Evolutionary conservation across 2,888 invertebrate genomes (phyloP).

Genomic region (Hipparchia semele): DNA sequence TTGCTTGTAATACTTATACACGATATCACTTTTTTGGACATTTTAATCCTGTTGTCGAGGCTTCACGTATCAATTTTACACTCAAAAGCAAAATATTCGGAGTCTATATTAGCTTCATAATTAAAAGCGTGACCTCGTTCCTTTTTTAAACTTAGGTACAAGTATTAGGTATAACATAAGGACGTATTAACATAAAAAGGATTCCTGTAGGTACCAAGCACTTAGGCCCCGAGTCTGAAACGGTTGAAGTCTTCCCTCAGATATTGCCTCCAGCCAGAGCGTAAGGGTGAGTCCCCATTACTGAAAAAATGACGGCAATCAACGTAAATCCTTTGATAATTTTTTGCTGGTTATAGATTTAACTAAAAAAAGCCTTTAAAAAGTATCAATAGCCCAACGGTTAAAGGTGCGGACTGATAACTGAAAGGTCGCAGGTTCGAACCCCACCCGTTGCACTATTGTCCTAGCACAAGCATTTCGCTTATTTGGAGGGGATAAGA

Average conservation of each 20-base stretch:
- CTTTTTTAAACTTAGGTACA: not conserved
- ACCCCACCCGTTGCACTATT: too few species aligned
- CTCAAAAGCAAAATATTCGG: not conserved
- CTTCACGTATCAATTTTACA: too few species aligned
- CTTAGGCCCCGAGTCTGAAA: conserved; percentile 16
- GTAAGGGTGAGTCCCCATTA: not conserved
- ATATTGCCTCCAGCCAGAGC: conserved; percentile 26
- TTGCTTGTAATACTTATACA: too few species aligned
- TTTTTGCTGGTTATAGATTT: too few species aligned
- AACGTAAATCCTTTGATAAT: not conserved
- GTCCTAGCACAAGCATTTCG: too few species aligned
- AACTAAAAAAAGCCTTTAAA: too few species aligned
- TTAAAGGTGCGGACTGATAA: too few species aligned
- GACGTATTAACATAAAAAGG: conserved; percentile 15
- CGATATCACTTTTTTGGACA: too few species aligned
- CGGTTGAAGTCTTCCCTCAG: conserved; percentile 26
- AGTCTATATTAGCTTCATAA: not conserved
- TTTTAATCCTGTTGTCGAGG: too few species aligned
- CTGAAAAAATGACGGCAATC: not conserved
- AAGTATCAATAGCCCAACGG: too few species aligned
- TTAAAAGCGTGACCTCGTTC: not conserved
- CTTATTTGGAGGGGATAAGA: too few species aligned
- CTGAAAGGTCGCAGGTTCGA: too few species aligned
- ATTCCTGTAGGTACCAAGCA: conserved; percentile 14
- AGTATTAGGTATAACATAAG: not conserved